Conservation (phyloP, 1,140 invertebrate genomes). For the Zaprionus vittiger region DNA sequence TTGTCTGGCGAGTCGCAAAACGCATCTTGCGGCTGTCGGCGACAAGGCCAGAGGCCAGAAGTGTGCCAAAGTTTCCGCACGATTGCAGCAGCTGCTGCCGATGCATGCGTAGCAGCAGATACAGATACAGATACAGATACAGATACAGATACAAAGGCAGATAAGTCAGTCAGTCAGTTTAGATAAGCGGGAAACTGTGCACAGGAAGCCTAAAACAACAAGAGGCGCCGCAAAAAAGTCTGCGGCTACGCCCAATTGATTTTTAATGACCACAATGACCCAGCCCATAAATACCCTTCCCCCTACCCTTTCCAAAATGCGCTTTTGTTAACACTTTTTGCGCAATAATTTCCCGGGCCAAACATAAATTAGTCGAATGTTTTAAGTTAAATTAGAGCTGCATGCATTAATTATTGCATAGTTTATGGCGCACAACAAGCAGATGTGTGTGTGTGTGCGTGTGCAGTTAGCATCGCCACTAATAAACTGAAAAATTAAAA, state of each 20-base stretch:
- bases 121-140: neutral
- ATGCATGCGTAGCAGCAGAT: constrained; percentile 49
- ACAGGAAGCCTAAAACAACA: constrained; percentile 22
- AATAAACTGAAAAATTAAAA: constrained; percentile 71
- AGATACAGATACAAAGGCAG: constrained; percentile 14
- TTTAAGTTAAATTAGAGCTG: constrained; percentile 70
- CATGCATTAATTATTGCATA: constrained; percentile 65
- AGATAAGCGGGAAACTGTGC: constrained; percentile 9
- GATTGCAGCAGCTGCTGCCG: constrained; percentile 53
- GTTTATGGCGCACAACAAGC: constrained; percentile 25
- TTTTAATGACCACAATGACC: constrained; percentile 76
- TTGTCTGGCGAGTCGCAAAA: constrained; percentile 7
- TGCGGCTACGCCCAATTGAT: constrained; percentile 71
- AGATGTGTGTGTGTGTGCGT: neutral
- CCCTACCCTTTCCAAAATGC: constrained; percentile 9
- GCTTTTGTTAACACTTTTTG: constrained; percentile 55
- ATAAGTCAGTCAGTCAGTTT: constrained; percentile 11
- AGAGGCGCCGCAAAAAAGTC: constrained; percentile 9
- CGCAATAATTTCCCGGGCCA: constrained; percentile 8
- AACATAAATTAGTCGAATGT: constrained; percentile 56
- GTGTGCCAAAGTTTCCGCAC: constrained; percentile 61
- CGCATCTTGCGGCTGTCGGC: constrained; percentile 39
- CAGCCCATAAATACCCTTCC: constrained; percentile 28
- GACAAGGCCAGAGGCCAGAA: constrained; percentile 51
- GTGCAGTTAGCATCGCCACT: constrained; percentile 27